Conservation (phyloP, 2,797 vertebrate genomes). For the Rhyacichthys aspro region DNA sequence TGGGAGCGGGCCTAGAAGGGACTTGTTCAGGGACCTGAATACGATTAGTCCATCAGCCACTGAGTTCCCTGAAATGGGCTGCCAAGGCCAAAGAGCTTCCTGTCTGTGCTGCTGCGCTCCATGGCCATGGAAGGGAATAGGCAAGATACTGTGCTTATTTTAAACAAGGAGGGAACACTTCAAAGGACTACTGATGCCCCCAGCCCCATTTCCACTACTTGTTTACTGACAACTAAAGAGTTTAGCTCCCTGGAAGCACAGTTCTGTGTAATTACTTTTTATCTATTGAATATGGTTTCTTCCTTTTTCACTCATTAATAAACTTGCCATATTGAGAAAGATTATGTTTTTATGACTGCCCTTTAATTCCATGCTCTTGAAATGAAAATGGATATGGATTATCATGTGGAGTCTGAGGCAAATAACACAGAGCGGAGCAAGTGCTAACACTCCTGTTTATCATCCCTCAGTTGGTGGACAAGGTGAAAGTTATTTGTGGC, state of each 20-base stretch:
- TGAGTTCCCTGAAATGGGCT: constrained; percentile 50
- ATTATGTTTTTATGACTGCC: constrained; percentile 45
- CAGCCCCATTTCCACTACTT: constrained; percentile 54
- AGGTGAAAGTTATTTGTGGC: too few relatives aligned
- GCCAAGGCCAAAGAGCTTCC: constrained; percentile 67
- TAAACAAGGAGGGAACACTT: constrained; percentile 57
- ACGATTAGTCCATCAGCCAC: constrained; percentile 58
- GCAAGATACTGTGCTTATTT: constrained; percentile 62
- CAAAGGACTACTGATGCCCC: constrained; percentile 59
- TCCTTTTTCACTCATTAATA: constrained; percentile 31
- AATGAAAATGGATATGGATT: constrained; percentile 22
- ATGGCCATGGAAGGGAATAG: constrained; percentile 42
- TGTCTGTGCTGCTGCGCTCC: constrained; percentile 47
- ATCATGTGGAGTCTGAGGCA: constrained; percentile 12
- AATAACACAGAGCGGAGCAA: constrained; percentile 34
- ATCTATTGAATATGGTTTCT: constrained; percentile 37
- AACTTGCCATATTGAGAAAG: constrained; percentile 36
- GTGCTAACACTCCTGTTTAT: constrained; percentile 10
- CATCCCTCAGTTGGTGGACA: too few relatives aligned
- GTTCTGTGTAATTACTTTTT: constrained; percentile 51
- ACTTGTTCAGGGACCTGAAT: constrained; percentile 71
- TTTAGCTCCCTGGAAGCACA: constrained; percentile 50
- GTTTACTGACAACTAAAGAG: constrained; percentile 62
- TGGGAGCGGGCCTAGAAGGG: constrained; percentile 59
- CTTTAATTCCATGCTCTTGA: constrained; percentile 35